Evolutionary conservation across 2,113 vertebrate genomes (phyloP).

Genomic region (Entosphenus tridentatus): DNA sequence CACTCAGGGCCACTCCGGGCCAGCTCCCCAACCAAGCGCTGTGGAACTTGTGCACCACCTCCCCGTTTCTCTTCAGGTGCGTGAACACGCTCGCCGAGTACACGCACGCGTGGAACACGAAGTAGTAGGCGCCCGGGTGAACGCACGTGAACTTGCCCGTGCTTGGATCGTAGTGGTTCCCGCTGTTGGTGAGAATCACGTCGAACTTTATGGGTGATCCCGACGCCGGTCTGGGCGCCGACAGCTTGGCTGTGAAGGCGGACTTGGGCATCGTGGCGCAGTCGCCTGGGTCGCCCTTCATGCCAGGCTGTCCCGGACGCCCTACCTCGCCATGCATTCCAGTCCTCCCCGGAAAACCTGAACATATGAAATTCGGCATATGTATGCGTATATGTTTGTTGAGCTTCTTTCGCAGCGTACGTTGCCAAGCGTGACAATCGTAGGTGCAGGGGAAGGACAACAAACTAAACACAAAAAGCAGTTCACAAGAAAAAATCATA

Average conservation of each 20-base stretch:
- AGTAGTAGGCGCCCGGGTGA: constrained; percentile 66
- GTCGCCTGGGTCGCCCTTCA: too few species aligned
- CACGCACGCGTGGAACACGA: constrained; percentile 64
- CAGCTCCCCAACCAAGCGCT: constrained; percentile 79
- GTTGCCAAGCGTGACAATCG: too few species aligned
- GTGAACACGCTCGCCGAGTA: constrained; percentile 73
- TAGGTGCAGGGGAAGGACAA: too few species aligned
- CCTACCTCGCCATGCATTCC: too few species aligned
- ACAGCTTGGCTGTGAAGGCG: constrained; percentile 70
- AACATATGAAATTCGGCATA: too few species aligned
- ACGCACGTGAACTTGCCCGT: constrained; percentile 71
- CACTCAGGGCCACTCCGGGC: constrained; percentile 62
- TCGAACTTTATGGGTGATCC: constrained; percentile 54
- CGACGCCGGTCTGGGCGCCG: constrained; percentile 47
- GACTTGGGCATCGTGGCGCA: constrained; percentile 24
- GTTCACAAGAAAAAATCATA: too few species aligned
- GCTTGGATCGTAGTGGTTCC: constrained; percentile 57
- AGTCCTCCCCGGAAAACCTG: too few species aligned
- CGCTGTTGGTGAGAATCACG: constrained; percentile 59
- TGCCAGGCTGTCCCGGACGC: too few species aligned
- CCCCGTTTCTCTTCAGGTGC: constrained; percentile 63
- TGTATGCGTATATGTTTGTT: too few species aligned
- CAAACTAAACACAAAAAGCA: too few species aligned
- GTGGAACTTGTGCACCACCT: constrained; percentile 55
- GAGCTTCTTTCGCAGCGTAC: too few species aligned